Base-by-base conservation (phyloP, 2,113 vertebrate species). In the Planiliza haematocheilus region DNA sequence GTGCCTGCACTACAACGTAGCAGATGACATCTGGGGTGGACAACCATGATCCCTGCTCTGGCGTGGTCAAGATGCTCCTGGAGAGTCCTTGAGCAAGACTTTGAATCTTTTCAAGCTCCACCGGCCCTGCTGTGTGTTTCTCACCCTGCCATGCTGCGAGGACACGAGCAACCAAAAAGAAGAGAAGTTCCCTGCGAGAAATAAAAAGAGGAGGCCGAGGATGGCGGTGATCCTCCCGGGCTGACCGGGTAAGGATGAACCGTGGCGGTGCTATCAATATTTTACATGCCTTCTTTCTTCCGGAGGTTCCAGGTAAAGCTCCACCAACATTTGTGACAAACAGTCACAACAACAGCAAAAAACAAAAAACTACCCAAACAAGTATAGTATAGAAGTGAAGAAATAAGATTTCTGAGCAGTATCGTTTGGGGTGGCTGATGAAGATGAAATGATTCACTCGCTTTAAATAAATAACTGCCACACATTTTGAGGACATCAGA, bases 1-100 rank as follows among this genome's bases (percentile, higher is more conserved):
- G 11, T 36, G 18, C 30, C 43, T 79, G 55, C 34, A 52, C 39
- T 38, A 16, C 10, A 4, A 21, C 16, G 13, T 36, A 38, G 52
- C 39, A 72, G 38, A 13, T 10, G 50, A 14, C 60, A 48, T 1
- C 74, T 0, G 20, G 62, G 81, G 52, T 63, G 50, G 45, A 72
- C 30, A 58, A 57, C 58, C 17, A 45, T 16, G 56, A 55, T 60
- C 20, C 30, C 45, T 20, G 43, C 51, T 24, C 45, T 61, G 1
- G 34, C 70, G 41, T 48, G 24, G 20, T 24, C 53, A 9, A 17
- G 14, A 46, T 63, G 73, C 76, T 81, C 62, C 49, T 69, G 78
- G 83, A 79, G 76, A 66, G 79, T 85, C 83, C 74, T 66, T 70
- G 70, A 85, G 78, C 63, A 75, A 63, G 56, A 17, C 77, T 82